Percentiles rank a stretch among this genome's conserved stretches.
Evolutionary conservation across 1,140 invertebrate genomes (phyloP).

Genomic region (Hestina assimilis): DNA sequence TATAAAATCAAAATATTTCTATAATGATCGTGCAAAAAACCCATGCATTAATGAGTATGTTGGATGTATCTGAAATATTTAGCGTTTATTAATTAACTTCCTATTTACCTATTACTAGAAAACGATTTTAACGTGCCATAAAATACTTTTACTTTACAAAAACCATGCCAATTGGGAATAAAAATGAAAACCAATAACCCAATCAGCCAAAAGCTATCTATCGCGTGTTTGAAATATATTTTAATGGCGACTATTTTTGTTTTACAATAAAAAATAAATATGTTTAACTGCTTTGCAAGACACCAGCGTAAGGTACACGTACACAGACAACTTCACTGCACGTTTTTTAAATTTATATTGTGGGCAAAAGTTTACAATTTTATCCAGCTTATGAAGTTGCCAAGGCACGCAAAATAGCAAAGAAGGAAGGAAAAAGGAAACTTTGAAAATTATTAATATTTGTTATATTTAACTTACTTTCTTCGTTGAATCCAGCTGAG

Average conservation of each 20-base stretch:
- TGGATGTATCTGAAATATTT: conserved; percentile 40
- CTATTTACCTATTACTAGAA: conserved; percentile 26
- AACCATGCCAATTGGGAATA: conserved; percentile 63
- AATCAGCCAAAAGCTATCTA: conserved; percentile 66
- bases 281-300: conserved; percentile 42
- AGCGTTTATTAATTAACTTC: conserved; percentile 20
- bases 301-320: conserved; percentile 35
- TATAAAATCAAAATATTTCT: conserved; percentile 6
- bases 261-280: conserved; percentile 48
- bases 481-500: conserved; percentile 75
- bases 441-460: conserved; percentile 2
- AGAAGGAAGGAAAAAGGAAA: conserved; percentile 28
- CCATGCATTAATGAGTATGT: conserved; percentile 51
- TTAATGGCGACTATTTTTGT: conserved; percentile 41
- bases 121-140: conserved; percentile 36
- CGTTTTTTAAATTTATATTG: background rate
- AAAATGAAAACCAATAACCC: conserved; percentile 55
- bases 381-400: conserved; percentile 30
- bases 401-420: conserved; percentile 39
- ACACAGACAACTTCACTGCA: conserved; percentile 42
- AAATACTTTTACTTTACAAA: conserved; percentile 24
- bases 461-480: conserved; percentile 44
- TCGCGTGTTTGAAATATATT: conserved; percentile 41
- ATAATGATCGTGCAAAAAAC: conserved; percentile 41
- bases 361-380: background rate